Conservation (phyloP, 1,140 invertebrate genomes). For the Streblospio benedicti region DNA sequence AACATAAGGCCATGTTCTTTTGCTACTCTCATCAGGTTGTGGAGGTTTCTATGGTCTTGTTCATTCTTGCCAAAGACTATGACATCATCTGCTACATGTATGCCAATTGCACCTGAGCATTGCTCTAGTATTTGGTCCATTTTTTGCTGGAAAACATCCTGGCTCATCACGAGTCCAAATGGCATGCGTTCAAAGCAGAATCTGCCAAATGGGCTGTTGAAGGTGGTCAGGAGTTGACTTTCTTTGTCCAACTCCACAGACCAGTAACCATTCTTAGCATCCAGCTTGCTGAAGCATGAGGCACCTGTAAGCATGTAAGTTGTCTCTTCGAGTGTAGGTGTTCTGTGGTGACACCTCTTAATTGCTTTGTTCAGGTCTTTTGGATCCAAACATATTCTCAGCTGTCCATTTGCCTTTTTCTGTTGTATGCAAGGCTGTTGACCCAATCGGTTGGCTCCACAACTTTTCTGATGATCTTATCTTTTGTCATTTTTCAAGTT, state of each 20-base stretch:
- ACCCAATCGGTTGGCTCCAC: too few relatives aligned
- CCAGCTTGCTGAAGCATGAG: conserved; percentile 20
- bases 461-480: too few relatives aligned
- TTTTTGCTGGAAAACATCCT: conserved; percentile 36
- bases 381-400: conserved; percentile 26
- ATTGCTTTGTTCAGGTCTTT: conserved; percentile 24
- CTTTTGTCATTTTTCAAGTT: too few relatives aligned
- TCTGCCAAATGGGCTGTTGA: conserved; percentile 22
- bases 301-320: conserved; percentile 21
- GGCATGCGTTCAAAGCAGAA: conserved; percentile 20
- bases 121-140: conserved; percentile 31
- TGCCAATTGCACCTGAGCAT: conserved; percentile 34
- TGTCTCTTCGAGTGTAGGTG: conserved; percentile 25
- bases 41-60: conserved; percentile 1
- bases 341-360: conserved; percentile 14
- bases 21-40: conserved; percentile 32
- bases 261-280: conserved; percentile 24
- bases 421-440: too few relatives aligned
- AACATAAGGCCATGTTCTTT: conserved; percentile 35
- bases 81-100: conserved; percentile 39
- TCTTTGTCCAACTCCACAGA: conserved; percentile 22
- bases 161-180: conserved; percentile 17
- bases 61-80: neutral
- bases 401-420: too few relatives aligned
- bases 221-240: conserved; percentile 24